These are phyloP conservation scores for Sesamia inferens DNA, from an alignment of 2,888 invertebrate genomes.

Conservation along the genomic window DNA sequence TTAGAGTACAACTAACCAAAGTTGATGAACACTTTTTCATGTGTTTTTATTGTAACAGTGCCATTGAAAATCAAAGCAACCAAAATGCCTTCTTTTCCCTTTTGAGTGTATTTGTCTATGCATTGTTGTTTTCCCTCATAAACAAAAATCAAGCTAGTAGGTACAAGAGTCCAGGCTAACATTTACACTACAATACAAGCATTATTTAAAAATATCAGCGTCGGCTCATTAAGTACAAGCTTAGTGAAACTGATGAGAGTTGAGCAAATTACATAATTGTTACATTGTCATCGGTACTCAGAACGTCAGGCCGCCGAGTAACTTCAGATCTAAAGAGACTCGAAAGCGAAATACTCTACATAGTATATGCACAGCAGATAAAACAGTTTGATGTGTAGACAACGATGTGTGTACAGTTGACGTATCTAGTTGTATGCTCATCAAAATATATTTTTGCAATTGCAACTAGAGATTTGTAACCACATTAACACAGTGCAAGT, in stretches of 20 bases:
- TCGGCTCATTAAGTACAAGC: conserved; percentile 51
- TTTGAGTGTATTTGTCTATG: neutral
- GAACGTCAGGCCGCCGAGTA: conserved; percentile 16
- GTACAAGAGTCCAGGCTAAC: conserved; percentile 32
- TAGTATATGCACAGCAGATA: no score
- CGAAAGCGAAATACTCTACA: conserved; percentile 53
- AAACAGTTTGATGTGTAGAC: neutral
- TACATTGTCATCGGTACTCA: conserved; percentile 58
- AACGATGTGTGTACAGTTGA: neutral
- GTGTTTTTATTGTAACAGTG: no score
- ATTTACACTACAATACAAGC: conserved; percentile 51
- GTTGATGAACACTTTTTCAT: no score
- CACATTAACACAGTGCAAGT: neutral
- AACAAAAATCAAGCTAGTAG: conserved; percentile 43
- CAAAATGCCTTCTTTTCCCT: neutral
- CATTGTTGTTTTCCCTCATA: conserved; percentile 22
- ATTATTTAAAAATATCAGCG: conserved; percentile 51
- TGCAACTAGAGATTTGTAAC: neutral
- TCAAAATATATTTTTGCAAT: no score
- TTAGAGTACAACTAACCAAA: no score
- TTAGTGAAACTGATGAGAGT: conserved; percentile 67
- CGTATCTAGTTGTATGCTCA: neutral
- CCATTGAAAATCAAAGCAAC: neutral
- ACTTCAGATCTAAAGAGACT: conserved; percentile 50
- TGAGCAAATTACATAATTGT: conserved; percentile 45